These are phyloP conservation scores for Zootermopsis nevadensis DNA, from an alignment of 2,888 invertebrate genomes.

Conservation along the genomic window DNA sequence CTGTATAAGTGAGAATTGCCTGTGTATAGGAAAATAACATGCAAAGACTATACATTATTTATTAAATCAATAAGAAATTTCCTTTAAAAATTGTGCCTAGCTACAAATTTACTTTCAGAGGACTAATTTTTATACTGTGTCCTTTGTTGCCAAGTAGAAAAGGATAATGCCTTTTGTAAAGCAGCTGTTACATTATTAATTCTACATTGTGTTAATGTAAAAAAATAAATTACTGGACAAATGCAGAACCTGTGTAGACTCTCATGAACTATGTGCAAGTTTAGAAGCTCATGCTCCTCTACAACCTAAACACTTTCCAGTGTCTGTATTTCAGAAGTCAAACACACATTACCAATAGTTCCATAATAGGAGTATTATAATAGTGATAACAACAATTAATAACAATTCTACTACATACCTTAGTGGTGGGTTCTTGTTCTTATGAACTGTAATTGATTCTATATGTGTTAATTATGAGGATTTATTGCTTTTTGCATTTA, in stretches of 20 bases:
- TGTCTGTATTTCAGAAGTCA: background rate
- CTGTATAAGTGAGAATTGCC: too few species aligned
- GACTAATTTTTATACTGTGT: too few species aligned
- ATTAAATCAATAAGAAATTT: background rate
- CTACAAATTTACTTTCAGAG: background rate
- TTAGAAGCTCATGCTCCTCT: background rate
- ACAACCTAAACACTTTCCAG: background rate
- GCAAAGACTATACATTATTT: too few species aligned
- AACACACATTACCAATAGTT: background rate
- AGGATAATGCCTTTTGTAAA: background rate
- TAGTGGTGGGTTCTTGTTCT: background rate
- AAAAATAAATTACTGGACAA: background rate
- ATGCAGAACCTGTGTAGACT: conserved; percentile 9
- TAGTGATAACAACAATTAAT: background rate
- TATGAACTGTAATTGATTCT: background rate
- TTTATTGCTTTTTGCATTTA: conserved; percentile 33
- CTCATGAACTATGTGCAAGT: background rate
- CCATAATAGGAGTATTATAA: background rate
- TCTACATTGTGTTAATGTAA: background rate
- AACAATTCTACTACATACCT: conserved; percentile 22
- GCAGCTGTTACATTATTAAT: background rate
- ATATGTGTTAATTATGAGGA: background rate
- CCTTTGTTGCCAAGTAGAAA: background rate
- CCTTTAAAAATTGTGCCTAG: background rate
- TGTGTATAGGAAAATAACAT: too few species aligned